These are phyloP conservation scores for Plestiodon gilberti DNA, from an alignment of 2,113 vertebrate species.

Conservation along the genomic window DNA sequence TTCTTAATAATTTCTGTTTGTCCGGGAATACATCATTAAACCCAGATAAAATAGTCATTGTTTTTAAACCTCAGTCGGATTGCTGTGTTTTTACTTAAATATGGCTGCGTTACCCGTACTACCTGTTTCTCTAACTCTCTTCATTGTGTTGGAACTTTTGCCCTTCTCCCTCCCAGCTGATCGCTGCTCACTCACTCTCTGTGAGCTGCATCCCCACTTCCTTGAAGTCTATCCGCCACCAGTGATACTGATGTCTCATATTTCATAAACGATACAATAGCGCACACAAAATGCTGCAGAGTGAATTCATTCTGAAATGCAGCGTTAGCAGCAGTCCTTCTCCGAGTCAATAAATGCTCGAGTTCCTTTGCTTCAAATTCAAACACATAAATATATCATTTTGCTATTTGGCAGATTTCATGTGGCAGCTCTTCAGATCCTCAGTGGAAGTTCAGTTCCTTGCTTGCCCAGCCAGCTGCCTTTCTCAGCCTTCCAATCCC, in stretches of 20 bases:
- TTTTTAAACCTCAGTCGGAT: no score
- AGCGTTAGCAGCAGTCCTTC: neutral
- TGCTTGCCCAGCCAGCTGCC: neutral
- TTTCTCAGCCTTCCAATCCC: neutral
- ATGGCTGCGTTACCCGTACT: no score
- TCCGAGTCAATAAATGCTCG: neutral
- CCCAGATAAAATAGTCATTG: no score
- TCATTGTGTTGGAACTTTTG: constrained; percentile 23
- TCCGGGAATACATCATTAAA: no score
- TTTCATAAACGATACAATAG: neutral
- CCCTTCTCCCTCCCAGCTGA: neutral
- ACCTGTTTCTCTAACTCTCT: no score
- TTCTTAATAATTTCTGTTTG: no score
- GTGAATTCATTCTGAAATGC: neutral
- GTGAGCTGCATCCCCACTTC: neutral
- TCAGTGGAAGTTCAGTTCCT: neutral
- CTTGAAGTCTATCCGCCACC: neutral
- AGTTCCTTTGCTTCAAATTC: neutral
- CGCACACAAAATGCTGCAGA: neutral
- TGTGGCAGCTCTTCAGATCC: neutral
- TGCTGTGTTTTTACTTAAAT: no score
- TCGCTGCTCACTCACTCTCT: neutral
- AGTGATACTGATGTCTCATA: neutral
- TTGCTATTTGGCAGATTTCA: neutral
- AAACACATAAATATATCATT: neutral